Evolutionary conservation across 2,113 vertebrate species (phyloP).

Genomic region (Taurulus bubalis): DNA sequence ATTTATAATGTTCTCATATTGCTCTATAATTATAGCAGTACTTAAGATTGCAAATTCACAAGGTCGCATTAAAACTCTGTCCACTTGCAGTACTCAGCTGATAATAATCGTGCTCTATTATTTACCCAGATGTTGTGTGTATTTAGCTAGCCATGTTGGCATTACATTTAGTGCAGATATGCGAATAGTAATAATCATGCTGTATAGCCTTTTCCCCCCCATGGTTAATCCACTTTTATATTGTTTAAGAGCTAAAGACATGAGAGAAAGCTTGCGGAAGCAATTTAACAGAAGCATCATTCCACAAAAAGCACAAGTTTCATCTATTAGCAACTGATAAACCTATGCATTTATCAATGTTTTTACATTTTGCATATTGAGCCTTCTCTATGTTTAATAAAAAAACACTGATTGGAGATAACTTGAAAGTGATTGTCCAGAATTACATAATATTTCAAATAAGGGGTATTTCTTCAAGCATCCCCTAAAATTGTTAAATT

Average conservation of each 20-base stretch:
- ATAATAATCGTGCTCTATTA: conserved; percentile 74
- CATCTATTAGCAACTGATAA: conserved; percentile 29
- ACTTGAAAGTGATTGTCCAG: not conserved
- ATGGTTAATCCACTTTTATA: conserved; percentile 79
- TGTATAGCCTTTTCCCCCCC: conserved; percentile 73
- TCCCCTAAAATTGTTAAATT: not conserved
- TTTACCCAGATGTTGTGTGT: conserved; percentile 76
- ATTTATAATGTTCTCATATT: conserved; percentile 76
- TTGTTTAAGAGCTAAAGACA: conserved; percentile 72
- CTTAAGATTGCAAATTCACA: conserved; percentile 47
- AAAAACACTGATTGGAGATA: not conserved
- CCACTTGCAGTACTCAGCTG: conserved; percentile 78
- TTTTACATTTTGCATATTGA: not conserved
- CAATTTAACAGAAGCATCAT: not conserved
- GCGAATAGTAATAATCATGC: conserved; percentile 65
- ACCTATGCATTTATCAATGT: not conserved
- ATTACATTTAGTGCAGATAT: conserved; percentile 58
- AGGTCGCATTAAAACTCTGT: conserved; percentile 67
- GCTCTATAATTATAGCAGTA: conserved; percentile 64
- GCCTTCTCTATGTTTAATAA: not conserved
- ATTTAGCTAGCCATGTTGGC: conserved; percentile 63
- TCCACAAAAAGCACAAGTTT: conserved; percentile 34
- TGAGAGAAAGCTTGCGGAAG: conserved; percentile 65
- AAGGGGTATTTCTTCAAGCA: not conserved
- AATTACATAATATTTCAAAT: not conserved